Conservation (phyloP, 2,797 vertebrate species). For the Platyrinchus mystaceus region DNA sequence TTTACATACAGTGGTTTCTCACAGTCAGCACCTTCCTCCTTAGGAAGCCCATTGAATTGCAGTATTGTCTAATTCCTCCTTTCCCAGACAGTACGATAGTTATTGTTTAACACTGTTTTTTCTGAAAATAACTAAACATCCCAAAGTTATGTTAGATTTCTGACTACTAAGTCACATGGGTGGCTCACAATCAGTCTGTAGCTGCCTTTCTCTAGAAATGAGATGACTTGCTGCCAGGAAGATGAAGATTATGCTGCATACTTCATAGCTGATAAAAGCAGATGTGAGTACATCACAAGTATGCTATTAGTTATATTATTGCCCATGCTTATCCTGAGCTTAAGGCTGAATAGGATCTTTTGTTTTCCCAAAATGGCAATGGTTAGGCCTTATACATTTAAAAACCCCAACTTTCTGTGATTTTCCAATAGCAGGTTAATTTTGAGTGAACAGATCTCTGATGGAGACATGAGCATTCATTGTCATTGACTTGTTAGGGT, state of each 20-base stretch:
- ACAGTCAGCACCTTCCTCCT: neutral
- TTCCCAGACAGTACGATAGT: neutral
- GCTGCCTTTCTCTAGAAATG: neutral
- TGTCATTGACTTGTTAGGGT: neutral
- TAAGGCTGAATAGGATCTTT: neutral
- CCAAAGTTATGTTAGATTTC: neutral
- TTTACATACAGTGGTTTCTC: neutral
- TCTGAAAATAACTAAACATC: neutral
- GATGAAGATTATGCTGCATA: neutral
- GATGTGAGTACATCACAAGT: neutral
- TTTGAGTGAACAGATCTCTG: neutral
- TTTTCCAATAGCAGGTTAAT: neutral
- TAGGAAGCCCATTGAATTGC: neutral
- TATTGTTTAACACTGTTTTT: neutral
- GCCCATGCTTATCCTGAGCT: neutral
- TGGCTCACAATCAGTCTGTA: neutral
- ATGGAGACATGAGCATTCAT: neutral
- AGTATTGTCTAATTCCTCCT: constrained; percentile 6
- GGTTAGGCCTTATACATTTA: neutral
- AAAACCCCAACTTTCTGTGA: neutral
- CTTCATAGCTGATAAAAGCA: neutral
- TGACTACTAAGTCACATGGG: neutral
- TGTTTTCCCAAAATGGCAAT: neutral
- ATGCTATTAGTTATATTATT: neutral
- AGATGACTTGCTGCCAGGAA: neutral